phyloP scores from a whole-genome alignment of 1,140 invertebrate genomes.

The Neomicropteryx cornuta region DNA sequence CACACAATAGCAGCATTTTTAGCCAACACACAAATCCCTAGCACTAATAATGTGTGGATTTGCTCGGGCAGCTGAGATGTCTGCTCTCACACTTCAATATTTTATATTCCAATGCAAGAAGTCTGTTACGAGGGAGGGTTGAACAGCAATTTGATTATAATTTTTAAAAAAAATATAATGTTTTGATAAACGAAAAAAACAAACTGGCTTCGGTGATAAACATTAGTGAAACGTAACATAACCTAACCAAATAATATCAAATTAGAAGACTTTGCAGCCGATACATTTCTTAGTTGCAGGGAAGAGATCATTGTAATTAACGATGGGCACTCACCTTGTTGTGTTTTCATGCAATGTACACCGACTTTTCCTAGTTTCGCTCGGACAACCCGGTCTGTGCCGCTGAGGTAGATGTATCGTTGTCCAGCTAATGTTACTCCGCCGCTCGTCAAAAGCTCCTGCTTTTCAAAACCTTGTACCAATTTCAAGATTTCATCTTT shows the following conservation, averaged over 20 bases:
- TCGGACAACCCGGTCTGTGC: slow-evolving; percentile 81
- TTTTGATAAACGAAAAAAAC: neutral
- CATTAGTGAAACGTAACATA: neutral
- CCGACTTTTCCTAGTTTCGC: slow-evolving; percentile 84
- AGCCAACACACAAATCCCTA: no score
- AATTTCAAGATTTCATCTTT: slow-evolving; percentile 82
- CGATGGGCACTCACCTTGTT: slow-evolving; percentile 72
- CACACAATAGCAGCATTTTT: no score
- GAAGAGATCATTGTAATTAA: no score
- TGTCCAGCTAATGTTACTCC: slow-evolving; percentile 81
- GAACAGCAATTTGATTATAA: neutral
- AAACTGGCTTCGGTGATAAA: neutral
- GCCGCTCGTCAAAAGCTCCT: slow-evolving; percentile 70
- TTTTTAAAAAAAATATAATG: neutral
- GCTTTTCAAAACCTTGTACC: slow-evolving; percentile 76
- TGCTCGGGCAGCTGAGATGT: no score
- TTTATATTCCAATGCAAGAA: no score
- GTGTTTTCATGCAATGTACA: slow-evolving; percentile 89
- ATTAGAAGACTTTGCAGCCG: no score
- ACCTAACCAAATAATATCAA: no score
- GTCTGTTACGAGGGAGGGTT: neutral
- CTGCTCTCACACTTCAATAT: no score
- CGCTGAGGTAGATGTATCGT: slow-evolving; percentile 87
- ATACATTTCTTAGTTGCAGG: no score
- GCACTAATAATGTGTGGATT: no score